Percentiles rank a stretch among this genome's conserved stretches.
phyloP scores from a whole-genome alignment of 1,140 invertebrate species.

The Dendrolimus kikuchii region DNA sequence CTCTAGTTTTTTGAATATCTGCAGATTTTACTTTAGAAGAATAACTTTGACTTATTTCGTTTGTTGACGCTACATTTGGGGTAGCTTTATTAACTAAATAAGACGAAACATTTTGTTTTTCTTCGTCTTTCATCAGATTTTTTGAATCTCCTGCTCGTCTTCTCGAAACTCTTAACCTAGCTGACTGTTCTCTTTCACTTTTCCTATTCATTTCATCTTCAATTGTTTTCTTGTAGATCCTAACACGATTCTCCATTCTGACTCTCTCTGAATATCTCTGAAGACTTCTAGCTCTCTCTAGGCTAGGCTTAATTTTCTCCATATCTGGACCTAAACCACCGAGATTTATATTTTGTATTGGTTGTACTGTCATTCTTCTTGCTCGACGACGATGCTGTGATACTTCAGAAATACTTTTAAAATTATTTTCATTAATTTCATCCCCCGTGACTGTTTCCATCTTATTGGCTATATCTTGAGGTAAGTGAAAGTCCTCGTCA shows the following conservation, averaged over 20 bases:
- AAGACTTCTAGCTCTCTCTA: conserved; percentile 58
- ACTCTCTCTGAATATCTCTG: conserved; percentile 65
- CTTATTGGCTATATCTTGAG: conserved; percentile 19
- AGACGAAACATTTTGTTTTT: conserved; percentile 22
- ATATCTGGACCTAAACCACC: conserved; percentile 59
- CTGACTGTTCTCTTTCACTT: conserved; percentile 23
- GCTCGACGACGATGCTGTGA: conserved; percentile 31
- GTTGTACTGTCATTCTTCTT: conserved; percentile 32
- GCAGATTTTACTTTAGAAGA: conserved; percentile 26
- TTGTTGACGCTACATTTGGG: conserved; percentile 25
- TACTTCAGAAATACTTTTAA: conserved; percentile 54
- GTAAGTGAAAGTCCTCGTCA: conserved; percentile 34
- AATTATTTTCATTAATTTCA: conserved; percentile 28
- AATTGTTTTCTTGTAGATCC: conserved; percentile 51
- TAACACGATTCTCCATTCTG: conserved; percentile 56
- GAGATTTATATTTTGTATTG: conserved; percentile 40
- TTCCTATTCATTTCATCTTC: conserved; percentile 38
- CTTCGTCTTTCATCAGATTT: conserved; percentile 14
- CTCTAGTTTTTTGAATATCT: conserved; percentile 15
- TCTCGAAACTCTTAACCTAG: conserved; percentile 14
- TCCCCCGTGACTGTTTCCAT: conserved; percentile 22
- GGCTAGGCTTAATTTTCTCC: conserved; percentile 53
- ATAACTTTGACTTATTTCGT: conserved; percentile 19
- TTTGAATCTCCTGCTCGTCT: conserved; percentile 11
- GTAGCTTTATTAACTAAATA: conserved; percentile 47